Base-by-base conservation (phyloP, 2,797 vertebrate genomes). In the Syngnathus rostellatus region DNA sequence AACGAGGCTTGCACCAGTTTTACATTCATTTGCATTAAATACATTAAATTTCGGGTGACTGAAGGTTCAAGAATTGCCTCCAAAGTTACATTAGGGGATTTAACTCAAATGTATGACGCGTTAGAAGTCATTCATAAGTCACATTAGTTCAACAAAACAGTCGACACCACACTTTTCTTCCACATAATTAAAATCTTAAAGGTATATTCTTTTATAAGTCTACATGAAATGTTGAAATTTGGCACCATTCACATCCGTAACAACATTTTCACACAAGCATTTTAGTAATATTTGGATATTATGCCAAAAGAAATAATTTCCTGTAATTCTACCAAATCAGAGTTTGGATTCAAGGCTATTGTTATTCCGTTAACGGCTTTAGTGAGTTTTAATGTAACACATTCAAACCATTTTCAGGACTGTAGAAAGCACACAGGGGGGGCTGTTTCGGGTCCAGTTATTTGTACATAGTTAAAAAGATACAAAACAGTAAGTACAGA, bases 401-500 rank as follows among this genome's bases (percentile, higher is more conserved):
- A 58, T 58, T 19, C 58, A 39, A 60, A 60, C 8, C 58, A 43
- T 61, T n/a, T n/a, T 61, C 16, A 38, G 25, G 25, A 38, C 55
- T 38, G 55, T 58, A 58, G 14, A n/a, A 61, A 21, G 16, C 5
- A 53, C n/a, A 11, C n/a, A 5, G 8, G n/a, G 3, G n/a, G 2
- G 8, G 48, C 23, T 50, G 12, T 3, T 3, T 21, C 6, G 46
- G 65, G 55, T 76, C 60, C 78, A 60, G 70, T 62, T 63, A 58
- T 84, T 81, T 81, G 72, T 77, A 84, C 86, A 80, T 72, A 46
- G 77, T 87, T 78, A 79, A 77, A 82, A 86, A 81, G 81, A 84
- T 89, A 89, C 78, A 87, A 89, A 88, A 88, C 76, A 78, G 76
- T 67, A 68, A 78, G 73, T 79, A 84, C 81, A 83, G 67, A 74